Percentiles rank a stretch among this genome's conserved stretches.
Conservation (phyloP, 2,797 vertebrate genomes). For the Acanthiza pusilla region DNA sequence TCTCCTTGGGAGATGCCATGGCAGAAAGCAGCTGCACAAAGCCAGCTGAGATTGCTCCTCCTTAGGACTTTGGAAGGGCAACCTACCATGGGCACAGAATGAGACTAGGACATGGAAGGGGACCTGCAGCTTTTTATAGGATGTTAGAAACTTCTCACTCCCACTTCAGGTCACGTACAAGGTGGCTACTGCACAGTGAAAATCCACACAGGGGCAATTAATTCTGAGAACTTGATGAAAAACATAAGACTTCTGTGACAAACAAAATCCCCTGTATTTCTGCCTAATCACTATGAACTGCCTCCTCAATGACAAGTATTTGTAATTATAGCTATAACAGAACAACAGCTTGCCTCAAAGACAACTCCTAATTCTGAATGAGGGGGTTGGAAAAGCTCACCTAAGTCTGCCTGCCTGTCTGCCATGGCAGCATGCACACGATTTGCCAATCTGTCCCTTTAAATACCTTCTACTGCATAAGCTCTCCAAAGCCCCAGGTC, state of each 20-base stretch:
- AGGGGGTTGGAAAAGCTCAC: background rate
- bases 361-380: background rate
- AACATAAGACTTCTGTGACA: background rate
- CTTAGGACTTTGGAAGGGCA: background rate
- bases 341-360: background rate
- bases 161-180: background rate
- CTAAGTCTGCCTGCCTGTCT: background rate
- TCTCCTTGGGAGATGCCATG: background rate
- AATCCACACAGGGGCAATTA: background rate
- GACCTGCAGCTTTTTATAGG: background rate
- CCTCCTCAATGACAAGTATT: background rate
- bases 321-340: background rate
- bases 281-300: background rate
- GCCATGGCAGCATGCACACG: background rate
- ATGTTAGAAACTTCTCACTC: background rate
- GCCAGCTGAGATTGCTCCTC: background rate
- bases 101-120: background rate
- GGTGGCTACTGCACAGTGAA: background rate
- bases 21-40: background rate
- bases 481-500: background rate
- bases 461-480: background rate
- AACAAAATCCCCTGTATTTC: background rate
- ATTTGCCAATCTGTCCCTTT: background rate
- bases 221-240: background rate
- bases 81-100: background rate